A percentile compares a stretch with the other conserved stretches of the same genome.
phyloP scores from a whole-genome alignment of 2,113 vertebrate species.

The Mobula hypostoma region DNA sequence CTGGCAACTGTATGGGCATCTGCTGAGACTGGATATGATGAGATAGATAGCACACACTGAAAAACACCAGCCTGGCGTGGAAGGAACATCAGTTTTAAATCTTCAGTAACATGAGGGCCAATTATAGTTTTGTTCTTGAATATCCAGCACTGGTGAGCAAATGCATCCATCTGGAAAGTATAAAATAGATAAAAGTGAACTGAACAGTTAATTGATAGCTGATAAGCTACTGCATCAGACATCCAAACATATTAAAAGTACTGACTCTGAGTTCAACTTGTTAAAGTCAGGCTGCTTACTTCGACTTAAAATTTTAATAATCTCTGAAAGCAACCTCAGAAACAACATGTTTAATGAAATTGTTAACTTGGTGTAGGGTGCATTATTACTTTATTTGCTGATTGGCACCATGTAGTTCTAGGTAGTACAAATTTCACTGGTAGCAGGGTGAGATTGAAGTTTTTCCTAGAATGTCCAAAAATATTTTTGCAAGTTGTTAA shows the following conservation, averaged over 20 bases:
- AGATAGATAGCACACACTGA: conserved; percentile 75
- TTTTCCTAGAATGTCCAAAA: neutral
- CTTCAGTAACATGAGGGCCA: conserved; percentile 75
- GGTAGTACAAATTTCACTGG: no score
- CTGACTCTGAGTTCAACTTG: neutral
- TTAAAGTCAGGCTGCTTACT: neutral
- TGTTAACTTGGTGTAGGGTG: neutral
- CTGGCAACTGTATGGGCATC: conserved; percentile 64
- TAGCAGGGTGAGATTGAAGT: no score
- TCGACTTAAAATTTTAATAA: neutral
- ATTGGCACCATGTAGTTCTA: neutral
- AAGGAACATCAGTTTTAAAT: conserved; percentile 84
- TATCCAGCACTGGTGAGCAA: conserved; percentile 77
- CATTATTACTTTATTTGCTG: neutral
- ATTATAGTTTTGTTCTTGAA: conserved; percentile 88
- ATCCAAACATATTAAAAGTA: neutral
- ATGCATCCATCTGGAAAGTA: conserved; percentile 65
- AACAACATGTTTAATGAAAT: neutral
- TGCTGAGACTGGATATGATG: conserved; percentile 81
- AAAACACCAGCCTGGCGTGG: conserved; percentile 75
- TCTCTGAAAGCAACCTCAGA: no score
- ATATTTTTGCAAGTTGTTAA: neutral
- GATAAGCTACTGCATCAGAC: neutral
- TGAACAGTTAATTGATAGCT: neutral
- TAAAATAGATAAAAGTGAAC: neutral